phyloP scores from a whole-genome alignment of 2,113 vertebrate genomes.

The Holacanthus passer region DNA sequence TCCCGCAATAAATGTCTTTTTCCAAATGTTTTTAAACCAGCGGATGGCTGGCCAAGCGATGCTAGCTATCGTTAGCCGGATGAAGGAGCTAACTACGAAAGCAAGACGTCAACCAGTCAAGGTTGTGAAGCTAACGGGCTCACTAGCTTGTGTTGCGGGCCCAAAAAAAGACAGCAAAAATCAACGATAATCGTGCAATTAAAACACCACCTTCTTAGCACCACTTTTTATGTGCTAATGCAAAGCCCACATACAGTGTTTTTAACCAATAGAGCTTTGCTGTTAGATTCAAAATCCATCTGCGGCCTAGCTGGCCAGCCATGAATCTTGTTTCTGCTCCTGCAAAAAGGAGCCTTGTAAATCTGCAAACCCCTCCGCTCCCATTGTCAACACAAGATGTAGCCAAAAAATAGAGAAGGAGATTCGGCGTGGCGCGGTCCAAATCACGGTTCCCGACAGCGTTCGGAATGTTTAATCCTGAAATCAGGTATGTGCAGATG shows the following conservation, averaged over 20 bases:
- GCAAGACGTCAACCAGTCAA: slow-evolving; percentile 77
- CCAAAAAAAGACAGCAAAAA: slow-evolving; percentile 29
- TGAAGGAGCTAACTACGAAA: slow-evolving; percentile 66
- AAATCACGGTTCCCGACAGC: slow-evolving; percentile 15
- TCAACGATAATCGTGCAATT: neutral
- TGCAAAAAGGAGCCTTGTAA: slow-evolving; percentile 78
- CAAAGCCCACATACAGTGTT: slow-evolving; percentile 10
- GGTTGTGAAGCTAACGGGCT: slow-evolving; percentile 76
- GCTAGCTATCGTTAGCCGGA: slow-evolving; percentile 68
- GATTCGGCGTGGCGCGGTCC: slow-evolving; percentile 22
- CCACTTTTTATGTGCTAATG: neutral
- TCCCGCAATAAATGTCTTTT: neutral
- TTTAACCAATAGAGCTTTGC: slow-evolving; percentile 18
- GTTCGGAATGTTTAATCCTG: slow-evolving; percentile 41
- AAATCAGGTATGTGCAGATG: slow-evolving; percentile 37
- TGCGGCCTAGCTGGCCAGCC: slow-evolving; percentile 84
- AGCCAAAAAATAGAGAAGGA: slow-evolving; percentile 4
- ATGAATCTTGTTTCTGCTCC: slow-evolving; percentile 82
- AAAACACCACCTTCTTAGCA: neutral
- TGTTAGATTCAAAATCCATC: slow-evolving; percentile 40
- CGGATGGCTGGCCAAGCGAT: slow-evolving; percentile 22
- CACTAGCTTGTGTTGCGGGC: slow-evolving; percentile 27
- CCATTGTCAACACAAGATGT: slow-evolving; percentile 74
- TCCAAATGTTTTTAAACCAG: slow-evolving; percentile 3
- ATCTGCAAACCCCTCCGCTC: slow-evolving; percentile 76